Conservation (phyloP, 2,113 vertebrate species). For the Clinocottus analis region DNA sequence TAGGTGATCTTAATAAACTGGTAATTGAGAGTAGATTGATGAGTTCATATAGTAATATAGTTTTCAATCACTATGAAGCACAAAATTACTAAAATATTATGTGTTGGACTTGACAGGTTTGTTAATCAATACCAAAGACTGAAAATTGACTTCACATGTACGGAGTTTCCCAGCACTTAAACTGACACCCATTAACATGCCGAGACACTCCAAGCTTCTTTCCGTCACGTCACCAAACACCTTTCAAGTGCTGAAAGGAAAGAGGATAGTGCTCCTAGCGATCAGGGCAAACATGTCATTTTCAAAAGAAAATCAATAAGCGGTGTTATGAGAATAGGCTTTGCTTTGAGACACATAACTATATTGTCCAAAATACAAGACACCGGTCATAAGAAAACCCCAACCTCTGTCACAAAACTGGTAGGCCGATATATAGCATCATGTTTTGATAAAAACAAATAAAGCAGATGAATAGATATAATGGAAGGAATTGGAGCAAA, state of each 20-base stretch:
- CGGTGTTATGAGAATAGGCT: neutral
- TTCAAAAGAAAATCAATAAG: neutral
- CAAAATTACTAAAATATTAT: neutral
- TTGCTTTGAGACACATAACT: neutral
- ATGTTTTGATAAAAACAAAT: neutral
- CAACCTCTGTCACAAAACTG: neutral
- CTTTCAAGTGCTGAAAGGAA: neutral
- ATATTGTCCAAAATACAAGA: neutral
- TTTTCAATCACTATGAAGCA: neutral
- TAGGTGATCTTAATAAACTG: neutral
- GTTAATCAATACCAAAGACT: neutral
- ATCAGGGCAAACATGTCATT: neutral
- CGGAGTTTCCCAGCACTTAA: neutral
- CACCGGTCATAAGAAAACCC: neutral
- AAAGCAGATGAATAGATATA: neutral
- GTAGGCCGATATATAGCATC: neutral
- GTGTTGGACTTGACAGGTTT: conserved; percentile 4
- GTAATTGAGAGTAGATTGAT: neutral
- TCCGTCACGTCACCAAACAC: neutral
- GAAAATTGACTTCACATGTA: conserved; percentile 14
- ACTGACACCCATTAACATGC: conserved; percentile 16
- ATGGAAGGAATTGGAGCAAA: neutral
- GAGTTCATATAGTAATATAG: neutral
- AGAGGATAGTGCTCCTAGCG: neutral
- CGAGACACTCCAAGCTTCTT: neutral